These are phyloP conservation scores for Lagorchestes hirsutus DNA, from an alignment of 2,797 vertebrate species.

Conservation along the genomic window DNA sequence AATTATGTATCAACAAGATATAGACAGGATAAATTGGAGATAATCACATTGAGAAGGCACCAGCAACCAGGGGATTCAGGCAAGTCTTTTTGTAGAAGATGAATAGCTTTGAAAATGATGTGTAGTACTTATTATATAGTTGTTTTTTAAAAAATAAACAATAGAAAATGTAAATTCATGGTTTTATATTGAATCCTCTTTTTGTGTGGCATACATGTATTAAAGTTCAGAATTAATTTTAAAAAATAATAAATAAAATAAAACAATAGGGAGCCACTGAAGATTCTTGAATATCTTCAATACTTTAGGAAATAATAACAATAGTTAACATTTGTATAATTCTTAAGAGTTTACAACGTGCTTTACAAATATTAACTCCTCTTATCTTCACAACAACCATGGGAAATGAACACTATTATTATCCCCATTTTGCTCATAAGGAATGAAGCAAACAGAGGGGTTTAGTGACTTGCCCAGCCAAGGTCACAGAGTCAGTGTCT, in stretches of 20 bases:
- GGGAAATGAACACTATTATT: too few species aligned
- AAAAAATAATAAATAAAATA: not conserved
- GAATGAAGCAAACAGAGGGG: too few species aligned
- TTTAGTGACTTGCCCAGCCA: too few species aligned
- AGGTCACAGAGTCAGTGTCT: too few species aligned
- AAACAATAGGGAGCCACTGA: too few species aligned
- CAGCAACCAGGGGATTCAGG: not conserved
- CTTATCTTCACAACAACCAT: too few species aligned
- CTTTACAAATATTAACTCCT: too few species aligned
- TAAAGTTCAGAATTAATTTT: not conserved
- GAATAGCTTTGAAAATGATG: not conserved
- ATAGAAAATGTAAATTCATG: not conserved
- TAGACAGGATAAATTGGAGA: not conserved
- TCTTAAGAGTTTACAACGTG: too few species aligned
- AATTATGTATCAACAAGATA: not conserved
- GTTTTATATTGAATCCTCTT: not conserved
- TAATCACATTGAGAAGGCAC: not conserved
- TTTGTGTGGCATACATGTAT: not conserved
- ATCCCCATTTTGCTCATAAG: too few species aligned
- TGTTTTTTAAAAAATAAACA: not conserved
- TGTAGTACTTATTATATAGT: not conserved
- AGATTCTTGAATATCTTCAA: too few species aligned
- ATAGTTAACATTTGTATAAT: too few species aligned
- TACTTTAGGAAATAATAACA: too few species aligned
- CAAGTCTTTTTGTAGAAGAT: not conserved